These are phyloP conservation scores for Lasioglossum albipes DNA, from an alignment of 1,140 invertebrate genomes.

Conservation along the genomic window DNA sequence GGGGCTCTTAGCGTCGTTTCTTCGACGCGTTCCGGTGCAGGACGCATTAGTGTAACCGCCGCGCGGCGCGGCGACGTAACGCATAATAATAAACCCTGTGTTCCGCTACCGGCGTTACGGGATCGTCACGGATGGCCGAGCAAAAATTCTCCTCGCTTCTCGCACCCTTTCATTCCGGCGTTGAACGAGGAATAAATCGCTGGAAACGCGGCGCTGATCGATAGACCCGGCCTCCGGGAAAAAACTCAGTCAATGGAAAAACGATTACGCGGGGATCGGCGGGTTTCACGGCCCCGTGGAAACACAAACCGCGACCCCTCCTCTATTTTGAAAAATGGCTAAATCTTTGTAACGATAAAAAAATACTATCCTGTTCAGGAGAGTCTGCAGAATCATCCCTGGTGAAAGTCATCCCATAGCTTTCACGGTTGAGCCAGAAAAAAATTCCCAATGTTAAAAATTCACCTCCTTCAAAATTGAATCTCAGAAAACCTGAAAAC, in stretches of 20 bases:
- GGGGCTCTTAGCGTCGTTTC: constrained; percentile 1
- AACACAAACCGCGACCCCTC: not conserved
- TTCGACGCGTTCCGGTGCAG: constrained; percentile 26
- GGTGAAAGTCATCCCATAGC: too few relatives aligned
- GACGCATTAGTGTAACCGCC: constrained; percentile 44
- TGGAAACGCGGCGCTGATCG: not conserved
- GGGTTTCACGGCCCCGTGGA: constrained; percentile 12
- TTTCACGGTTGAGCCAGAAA: too few relatives aligned
- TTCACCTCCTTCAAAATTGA: too few relatives aligned
- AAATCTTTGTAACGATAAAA: too few relatives aligned
- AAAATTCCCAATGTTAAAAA: too few relatives aligned
- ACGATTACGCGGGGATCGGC: constrained; percentile 44
- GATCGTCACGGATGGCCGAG: constrained; percentile 55
- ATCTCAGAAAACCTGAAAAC: too few relatives aligned
- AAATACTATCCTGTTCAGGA: too few relatives aligned
- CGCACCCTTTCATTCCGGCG: constrained; percentile 11
- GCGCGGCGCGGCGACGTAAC: constrained; percentile 30
- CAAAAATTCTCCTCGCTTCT: constrained; percentile 40
- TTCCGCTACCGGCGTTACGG: constrained; percentile 58
- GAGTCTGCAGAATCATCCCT: too few relatives aligned
- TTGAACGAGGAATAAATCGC: constrained; percentile 43
- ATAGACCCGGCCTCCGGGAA: not conserved
- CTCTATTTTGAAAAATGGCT: too few relatives aligned
- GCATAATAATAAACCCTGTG: constrained; percentile 49
- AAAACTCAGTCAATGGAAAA: constrained; percentile 45